Evolutionary conservation across 2,888 invertebrate genomes (phyloP).

Genomic region (Fabriciana adippe): DNA sequence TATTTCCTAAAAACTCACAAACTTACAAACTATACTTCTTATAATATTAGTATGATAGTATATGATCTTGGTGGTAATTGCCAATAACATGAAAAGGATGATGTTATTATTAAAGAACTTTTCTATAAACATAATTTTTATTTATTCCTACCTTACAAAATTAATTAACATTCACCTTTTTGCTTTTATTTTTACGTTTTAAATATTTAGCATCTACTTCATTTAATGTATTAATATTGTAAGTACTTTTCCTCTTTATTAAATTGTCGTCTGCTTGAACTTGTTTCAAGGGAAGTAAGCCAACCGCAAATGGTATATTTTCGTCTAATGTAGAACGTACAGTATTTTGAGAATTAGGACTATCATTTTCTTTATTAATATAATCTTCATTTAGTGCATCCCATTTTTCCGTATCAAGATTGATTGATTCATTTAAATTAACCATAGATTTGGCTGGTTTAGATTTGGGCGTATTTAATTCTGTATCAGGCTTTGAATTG

Average conservation of each 20-base stretch:
- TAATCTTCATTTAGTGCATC: constrained; percentile 49
- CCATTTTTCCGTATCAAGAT: constrained; percentile 53
- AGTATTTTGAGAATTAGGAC: constrained; percentile 19
- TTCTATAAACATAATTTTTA: constrained; percentile 10
- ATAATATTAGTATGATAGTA: too few relatives aligned
- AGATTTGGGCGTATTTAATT: constrained; percentile 39
- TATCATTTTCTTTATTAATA: constrained; percentile 53
- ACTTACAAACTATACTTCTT: too few relatives aligned
- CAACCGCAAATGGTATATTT: constrained; percentile 75
- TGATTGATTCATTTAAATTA: constrained; percentile 54
- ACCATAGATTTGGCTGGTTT: constrained; percentile 51
- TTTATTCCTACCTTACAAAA: constrained; percentile 2
- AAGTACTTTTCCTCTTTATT: constrained; percentile 59
- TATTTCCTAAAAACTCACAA: too few relatives aligned
- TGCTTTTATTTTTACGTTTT: constrained; percentile 73
- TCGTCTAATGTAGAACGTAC: constrained; percentile 51
- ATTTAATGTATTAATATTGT: constrained; percentile 54
- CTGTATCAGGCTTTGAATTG: constrained; percentile 24
- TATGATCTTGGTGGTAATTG: neutral
- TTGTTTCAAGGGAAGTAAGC: constrained; percentile 68
- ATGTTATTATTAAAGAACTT: too few relatives aligned
- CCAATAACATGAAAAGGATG: too few relatives aligned
- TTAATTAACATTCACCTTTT: constrained; percentile 44
- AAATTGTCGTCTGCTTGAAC: constrained; percentile 53
- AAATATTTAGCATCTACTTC: constrained; percentile 69